Evolutionary conservation across 2,888 invertebrate species (phyloP).

Genomic region (Magallana nippona): DNA sequence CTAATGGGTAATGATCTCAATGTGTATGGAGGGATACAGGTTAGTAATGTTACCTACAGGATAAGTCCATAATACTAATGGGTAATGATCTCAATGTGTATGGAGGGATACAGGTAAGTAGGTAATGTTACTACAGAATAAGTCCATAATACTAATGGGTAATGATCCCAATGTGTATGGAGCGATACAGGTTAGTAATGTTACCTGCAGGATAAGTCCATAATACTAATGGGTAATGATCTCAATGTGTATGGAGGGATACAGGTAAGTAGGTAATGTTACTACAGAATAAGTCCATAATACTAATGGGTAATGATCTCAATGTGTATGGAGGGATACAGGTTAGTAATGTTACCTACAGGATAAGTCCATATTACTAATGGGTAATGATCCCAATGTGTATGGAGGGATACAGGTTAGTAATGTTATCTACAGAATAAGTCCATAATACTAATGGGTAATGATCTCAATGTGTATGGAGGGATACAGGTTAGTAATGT

Average conservation of each 20-base stretch:
- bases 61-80: no score
- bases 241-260: slow-evolving; percentile 67
- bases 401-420: slow-evolving; percentile 59
- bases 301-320: slow-evolving; percentile 58
- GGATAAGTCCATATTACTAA: neutral
- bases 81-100: no score
- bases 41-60: no score
- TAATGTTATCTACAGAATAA: neutral
- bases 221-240: slow-evolving; percentile 51
- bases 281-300: neutral
- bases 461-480: slow-evolving; percentile 72
- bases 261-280: neutral
- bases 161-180: no score
- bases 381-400: slow-evolving; percentile 65
- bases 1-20: no score
- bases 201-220: no score
- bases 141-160: no score
- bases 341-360: no score
- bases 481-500: neutral
- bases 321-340: slow-evolving; percentile 63
- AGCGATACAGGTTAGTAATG: no score
- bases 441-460: neutral
- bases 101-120: no score
- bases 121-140: no score
- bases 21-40: no score